These are phyloP conservation scores for Cantharis flavilabris DNA, from an alignment of 2,888 invertebrate species.

Conservation along the genomic window DNA sequence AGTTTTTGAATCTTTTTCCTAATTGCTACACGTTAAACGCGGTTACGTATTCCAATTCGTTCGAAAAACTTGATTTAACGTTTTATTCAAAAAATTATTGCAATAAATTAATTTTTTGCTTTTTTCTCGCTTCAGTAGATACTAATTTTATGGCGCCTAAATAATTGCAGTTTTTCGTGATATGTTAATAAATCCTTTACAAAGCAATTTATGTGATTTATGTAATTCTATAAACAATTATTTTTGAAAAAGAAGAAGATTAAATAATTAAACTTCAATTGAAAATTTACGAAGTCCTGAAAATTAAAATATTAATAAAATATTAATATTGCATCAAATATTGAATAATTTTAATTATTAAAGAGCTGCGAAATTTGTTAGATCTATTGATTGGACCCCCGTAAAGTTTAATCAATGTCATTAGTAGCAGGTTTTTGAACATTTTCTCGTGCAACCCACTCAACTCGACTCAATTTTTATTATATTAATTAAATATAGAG, in stretches of 20 bases:
- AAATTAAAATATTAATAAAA: too few relatives aligned
- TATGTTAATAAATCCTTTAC: neutral
- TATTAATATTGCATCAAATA: too few relatives aligned
- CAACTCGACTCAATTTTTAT: too few relatives aligned
- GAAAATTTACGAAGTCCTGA: neutral
- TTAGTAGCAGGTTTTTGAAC: too few relatives aligned
- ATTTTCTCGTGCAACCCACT: too few relatives aligned
- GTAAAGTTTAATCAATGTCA: too few relatives aligned
- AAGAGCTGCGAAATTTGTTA: too few relatives aligned
- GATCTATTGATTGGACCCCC: too few relatives aligned
- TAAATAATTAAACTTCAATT: neutral
- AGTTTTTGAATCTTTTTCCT: constrained; percentile 24
- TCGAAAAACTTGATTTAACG: neutral
- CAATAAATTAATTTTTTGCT: constrained; percentile 1
- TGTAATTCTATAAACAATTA: neutral
- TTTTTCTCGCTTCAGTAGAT: neutral
- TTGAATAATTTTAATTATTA: too few relatives aligned
- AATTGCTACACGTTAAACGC: constrained; percentile 20
- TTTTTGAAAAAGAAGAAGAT: too few relatives aligned
- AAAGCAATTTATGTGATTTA: neutral
- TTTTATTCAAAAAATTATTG: neutral
- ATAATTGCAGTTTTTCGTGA: neutral
- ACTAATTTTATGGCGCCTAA: neutral
- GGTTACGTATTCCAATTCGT: neutral
- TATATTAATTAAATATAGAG: too few relatives aligned